Evolutionary conservation across 2,888 invertebrate species (phyloP), one percentile per base, ranked within the genome.

Genomic region (Heliconius sara): DNA sequence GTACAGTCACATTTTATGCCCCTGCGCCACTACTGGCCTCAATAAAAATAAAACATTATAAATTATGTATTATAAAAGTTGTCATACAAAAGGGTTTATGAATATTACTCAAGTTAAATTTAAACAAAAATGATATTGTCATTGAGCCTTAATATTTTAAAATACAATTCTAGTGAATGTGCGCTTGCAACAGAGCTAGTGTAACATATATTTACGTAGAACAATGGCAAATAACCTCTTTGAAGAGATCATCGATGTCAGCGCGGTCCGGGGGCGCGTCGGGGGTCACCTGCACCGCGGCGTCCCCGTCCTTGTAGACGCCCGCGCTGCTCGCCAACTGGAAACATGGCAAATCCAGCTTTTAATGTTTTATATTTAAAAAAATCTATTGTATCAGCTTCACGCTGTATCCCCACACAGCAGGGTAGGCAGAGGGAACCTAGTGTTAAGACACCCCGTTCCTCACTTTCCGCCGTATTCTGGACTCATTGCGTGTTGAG

Each of bases 211-310:
- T 65, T 16, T 19, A 27, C 65, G 66, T 57, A 22, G 12, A 52
- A 60, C 39, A 27, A 65, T 63, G 67, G 70, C 16, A 75, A 47
- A 67, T 82, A 82, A 93, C 93, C 91, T 93, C 92, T 43, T 85
- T 84, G 82, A 93, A 90, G 82, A 93, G 88, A 79, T 85, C 85
- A 39, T 89, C 88, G 81, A 92, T 85, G 83, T 90, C 88, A 63
- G 84, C 76, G 82, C 81, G 82, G 73, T 80, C 27, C 27, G 16
- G 83, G 65, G 66, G 65, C 66, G 72, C 74, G 57, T 78, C 82
- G 63, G 81, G 80, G 43, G 76, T 72, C 82, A 83, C 80, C 85
- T 81, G 81, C 43, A 77, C 75, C 82, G 82, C 80, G 85, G 87
- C 85, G 80, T 88, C 90, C 16, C 91, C 89, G 84, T 87, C 90